Evolutionary conservation across 2,113 vertebrate genomes (phyloP).

Genomic region (Sinocyclocheilus grahami): DNA sequence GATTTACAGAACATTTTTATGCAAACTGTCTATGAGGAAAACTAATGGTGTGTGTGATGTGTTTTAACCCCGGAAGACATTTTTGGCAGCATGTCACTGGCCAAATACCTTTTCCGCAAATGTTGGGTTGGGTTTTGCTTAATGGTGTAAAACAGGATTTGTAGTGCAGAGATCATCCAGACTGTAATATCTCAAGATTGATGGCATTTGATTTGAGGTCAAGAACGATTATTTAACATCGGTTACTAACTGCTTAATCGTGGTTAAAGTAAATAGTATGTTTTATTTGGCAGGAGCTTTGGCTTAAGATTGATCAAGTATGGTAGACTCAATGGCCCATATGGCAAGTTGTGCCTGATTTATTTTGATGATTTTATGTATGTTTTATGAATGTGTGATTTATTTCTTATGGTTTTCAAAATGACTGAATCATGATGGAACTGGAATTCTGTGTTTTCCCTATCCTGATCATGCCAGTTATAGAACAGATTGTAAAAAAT

Average conservation of each 20-base stretch:
- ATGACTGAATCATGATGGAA: neutral
- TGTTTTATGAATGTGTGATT: constrained; percentile 24
- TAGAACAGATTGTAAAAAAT: neutral
- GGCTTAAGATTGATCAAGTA: neutral
- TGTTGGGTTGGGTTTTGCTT: constrained; percentile 29
- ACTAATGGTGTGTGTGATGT: constrained; percentile 13
- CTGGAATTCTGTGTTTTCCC: neutral
- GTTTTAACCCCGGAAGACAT: constrained; percentile 20
- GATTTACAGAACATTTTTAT: constrained; percentile 17
- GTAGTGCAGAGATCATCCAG: constrained; percentile 1
- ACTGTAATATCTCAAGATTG: constrained; percentile 47
- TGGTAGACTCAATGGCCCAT: neutral
- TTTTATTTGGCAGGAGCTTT: constrained; percentile 36
- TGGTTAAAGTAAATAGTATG: constrained; percentile 30
- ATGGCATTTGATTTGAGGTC: constrained; percentile 46
- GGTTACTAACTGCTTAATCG: constrained; percentile 27
- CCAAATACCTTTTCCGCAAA: constrained; percentile 21
- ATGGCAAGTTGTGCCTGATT: constrained; percentile 23
- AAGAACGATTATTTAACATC: constrained; percentile 25
- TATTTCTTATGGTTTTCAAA: constrained; percentile 17
- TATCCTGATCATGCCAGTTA: neutral
- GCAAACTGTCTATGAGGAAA: neutral
- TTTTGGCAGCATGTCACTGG: neutral
- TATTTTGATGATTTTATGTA: constrained; percentile 36
- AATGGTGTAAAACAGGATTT: constrained; percentile 40